Conservation (phyloP, 2,113 vertebrate species). For the Pomatorhinus ruficollis region DNA sequence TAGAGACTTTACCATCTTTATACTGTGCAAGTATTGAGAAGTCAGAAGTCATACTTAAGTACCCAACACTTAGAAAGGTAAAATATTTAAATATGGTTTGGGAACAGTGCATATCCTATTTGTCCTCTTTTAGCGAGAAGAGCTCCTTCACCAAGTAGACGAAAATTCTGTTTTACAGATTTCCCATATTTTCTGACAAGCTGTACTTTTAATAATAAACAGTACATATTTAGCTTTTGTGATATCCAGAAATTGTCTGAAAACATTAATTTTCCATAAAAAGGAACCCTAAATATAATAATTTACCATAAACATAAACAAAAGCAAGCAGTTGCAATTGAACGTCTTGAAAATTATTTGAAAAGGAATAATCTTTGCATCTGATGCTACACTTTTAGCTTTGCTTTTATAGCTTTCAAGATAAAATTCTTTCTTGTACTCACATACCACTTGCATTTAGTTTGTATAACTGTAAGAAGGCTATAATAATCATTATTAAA, state of each 20-base stretch:
- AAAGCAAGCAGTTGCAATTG: not conserved
- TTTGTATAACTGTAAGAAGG: not conserved
- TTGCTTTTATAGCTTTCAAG: not conserved
- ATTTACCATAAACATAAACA: not conserved
- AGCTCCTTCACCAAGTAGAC: not conserved
- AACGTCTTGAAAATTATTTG: not conserved
- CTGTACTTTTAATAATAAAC: not conserved
- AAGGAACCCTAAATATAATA: not conserved
- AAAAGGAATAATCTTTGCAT: not conserved
- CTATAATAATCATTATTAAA: not conserved
- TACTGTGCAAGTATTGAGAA: not conserved
- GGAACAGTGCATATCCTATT: not conserved
- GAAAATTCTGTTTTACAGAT: not conserved
- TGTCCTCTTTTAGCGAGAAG: not conserved
- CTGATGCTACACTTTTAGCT: not conserved
- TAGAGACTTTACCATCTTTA: not conserved
- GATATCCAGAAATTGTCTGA: not conserved
- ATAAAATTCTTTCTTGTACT: not conserved
- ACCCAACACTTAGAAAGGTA: not conserved
- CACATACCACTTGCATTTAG: not conserved
- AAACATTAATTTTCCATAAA: not conserved
- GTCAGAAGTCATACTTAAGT: not conserved
- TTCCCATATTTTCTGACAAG: not conserved
- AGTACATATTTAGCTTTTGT: not conserved
- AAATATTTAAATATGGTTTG: not conserved